Conservation (phyloP, 2,888 invertebrate species). For the Anagyrus pseudococci region DNA sequence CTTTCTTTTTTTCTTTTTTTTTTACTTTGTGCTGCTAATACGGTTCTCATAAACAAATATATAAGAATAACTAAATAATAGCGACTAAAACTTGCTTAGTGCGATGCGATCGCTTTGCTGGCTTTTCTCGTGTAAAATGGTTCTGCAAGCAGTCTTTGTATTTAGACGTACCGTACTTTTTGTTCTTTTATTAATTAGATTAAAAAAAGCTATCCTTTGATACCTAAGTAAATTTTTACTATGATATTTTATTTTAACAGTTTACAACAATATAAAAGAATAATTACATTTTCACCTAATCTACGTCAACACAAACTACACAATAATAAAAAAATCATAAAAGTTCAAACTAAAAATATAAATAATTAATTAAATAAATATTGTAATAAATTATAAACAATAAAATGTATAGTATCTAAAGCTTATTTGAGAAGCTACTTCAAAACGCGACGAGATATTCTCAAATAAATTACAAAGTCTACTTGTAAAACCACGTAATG, state of each 20-base stretch:
- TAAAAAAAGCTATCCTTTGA: not conserved
- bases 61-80: not conserved
- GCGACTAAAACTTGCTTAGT: conserved; percentile 27
- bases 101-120: conserved; percentile 30
- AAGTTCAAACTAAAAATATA: not conserved
- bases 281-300: too few species aligned
- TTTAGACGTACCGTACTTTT: not conserved
- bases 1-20: conserved; percentile 1
- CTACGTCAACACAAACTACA: too few species aligned
- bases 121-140: conserved; percentile 11
- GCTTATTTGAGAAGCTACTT: too few species aligned
- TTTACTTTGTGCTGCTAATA: conserved; percentile 19
- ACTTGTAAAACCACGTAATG: too few species aligned
- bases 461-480: too few species aligned
- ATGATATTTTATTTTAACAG: too few species aligned
- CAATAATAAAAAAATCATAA: not conserved
- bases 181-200: not conserved
- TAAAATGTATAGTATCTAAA: not conserved
- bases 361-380: too few species aligned
- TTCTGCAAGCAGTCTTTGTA: conserved; percentile 29
- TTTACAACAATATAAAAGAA: too few species aligned
- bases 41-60: not conserved
- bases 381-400: not conserved
- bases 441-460: too few species aligned
- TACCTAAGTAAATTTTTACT: too few species aligned